Evolutionary conservation across 2,888 invertebrate genomes (phyloP).

Genomic region (Eupelmus urozonus): DNA sequence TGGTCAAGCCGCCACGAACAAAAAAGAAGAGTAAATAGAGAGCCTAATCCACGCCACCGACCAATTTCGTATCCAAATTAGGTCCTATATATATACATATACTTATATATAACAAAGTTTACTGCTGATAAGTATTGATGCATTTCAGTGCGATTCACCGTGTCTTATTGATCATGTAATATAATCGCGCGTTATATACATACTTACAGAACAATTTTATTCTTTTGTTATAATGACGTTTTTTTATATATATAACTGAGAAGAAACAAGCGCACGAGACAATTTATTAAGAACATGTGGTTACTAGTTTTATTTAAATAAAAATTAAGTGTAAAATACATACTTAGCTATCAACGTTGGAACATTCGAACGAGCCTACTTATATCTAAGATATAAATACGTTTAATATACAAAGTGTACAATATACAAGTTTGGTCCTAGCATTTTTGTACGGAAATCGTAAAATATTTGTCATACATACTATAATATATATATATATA

Average conservation of each 20-base stretch:
- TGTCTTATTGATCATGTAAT: slow-evolving; percentile 20
- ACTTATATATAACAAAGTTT: neutral
- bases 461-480: slow-evolving; percentile 44
- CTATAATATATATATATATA: slow-evolving; percentile 38
- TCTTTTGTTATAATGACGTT: slow-evolving; percentile 34
- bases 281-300: slow-evolving; percentile 14
- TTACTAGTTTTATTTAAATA: slow-evolving; percentile 9
- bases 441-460: slow-evolving; percentile 56
- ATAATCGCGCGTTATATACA: slow-evolving; percentile 25
- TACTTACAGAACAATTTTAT: neutral
- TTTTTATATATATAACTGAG: neutral
- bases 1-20: slow-evolving; percentile 75
- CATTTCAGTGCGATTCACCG: slow-evolving; percentile 43
- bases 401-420: slow-evolving; percentile 46
- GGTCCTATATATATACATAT: neutral
- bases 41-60: neutral
- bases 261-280: neutral
- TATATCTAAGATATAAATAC: slow-evolving; percentile 44
- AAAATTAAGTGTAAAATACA: slow-evolving; percentile 28
- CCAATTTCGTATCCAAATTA: slow-evolving; percentile 7
- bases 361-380: slow-evolving; percentile 33
- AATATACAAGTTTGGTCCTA: slow-evolving; percentile 52
- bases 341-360: slow-evolving; percentile 27
- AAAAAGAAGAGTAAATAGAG: slow-evolving; percentile 77
- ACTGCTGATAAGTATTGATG: slow-evolving; percentile 34